Evolutionary conservation across 2,888 invertebrate species (phyloP), one percentile per base, ranked within the genome.

Genomic region (Scaptomyza polygonia): DNA sequence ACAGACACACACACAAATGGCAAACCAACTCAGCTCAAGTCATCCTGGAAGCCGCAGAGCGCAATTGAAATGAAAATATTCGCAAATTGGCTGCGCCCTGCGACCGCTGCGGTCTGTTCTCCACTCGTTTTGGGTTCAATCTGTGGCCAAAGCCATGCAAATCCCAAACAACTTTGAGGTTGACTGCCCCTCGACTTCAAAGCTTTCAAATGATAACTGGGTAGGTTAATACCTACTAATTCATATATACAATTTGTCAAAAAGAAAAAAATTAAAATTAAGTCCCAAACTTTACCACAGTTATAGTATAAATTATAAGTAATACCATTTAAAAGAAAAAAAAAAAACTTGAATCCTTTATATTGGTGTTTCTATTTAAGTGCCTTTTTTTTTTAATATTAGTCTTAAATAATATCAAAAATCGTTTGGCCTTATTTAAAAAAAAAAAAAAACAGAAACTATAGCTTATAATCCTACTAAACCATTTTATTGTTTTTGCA

Each of bases 1-100:
- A 49, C 62, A 57, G 57, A 14, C 34, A 45, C 53, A 42, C 45
- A 55, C 14, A 29, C 47, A 30, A 11, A 16, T n/a, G 29, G 52
- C 43, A 48, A 42, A 5, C 5, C 21, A 42, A 21, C 42, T 21
- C 34, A 34, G 48, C 34, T 34, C n/a, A 49, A 32, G 54, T 77
- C 57, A 78, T 84, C 71, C 88, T 86, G 83, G 66, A 55, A 71
- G 64, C 68, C 79, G 58, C 76, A 57, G 21, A 57, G 67, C 67
- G 87, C 88, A 88, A 88, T 89, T 87, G 79, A 88, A 89, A 87
- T 88, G 77, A 86, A 89, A 89, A 90, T 89, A 90, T 89, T 90
- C 88, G 87, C 89, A 89, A 89, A 90, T 89, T 90, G 89, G 87
- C 83, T 87, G 87, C 77, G 69, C 80, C 83, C 82, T 78, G 67